Base-by-base conservation (phyloP, 2,113 vertebrate genomes). In the Macquaria ambigua region DNA sequence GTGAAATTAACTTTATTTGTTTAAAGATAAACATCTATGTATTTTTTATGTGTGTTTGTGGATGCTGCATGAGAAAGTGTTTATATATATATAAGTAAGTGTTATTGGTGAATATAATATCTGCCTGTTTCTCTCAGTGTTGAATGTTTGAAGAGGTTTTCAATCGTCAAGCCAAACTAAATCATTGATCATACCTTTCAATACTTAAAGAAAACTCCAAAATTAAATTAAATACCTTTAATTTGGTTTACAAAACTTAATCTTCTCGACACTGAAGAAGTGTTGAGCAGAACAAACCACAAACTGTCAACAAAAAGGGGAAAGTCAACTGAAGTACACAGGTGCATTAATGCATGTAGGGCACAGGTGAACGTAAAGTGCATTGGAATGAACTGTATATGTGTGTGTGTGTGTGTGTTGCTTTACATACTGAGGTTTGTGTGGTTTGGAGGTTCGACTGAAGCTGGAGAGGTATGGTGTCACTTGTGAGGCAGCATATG, bases 401-500 rank as follows among this genome's bases (percentile, higher is more conserved):
- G 68, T 53, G 67, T 71, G n/a, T n/a, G n/a, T 48, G 56, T 61
- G 56, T 74, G 25, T 50, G 2, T 58, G 69, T 31, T 37, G n/a
- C 20, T 80, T 34, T 70, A 66, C 4, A 31, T 23, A 28, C 46
- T 39, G 73, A 89, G 87, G 83, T 89, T 18, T 50, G 59, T 77
- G 76, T 63, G 59, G 74, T 85, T 71, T 63, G 7, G 41, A 63
- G 62, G 56, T 62, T 55, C 10, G 28, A 55, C 25, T 66, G 66
- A 58, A 37, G 55, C 55, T 12, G 11, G 0, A 70, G 34, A 56
- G 53, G 75, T 31, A 61, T 28, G 12, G 3, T 23, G 3, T 48
- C 28, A 8, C 9, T 23, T 68, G 7, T 25, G 12, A 53, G 48
- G 46, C 61, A 39, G 21, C 21, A 14, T 53, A 16, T 23, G 18